Conservation (phyloP, 2,113 vertebrate genomes). For the Mohoua ochrocephala region DNA sequence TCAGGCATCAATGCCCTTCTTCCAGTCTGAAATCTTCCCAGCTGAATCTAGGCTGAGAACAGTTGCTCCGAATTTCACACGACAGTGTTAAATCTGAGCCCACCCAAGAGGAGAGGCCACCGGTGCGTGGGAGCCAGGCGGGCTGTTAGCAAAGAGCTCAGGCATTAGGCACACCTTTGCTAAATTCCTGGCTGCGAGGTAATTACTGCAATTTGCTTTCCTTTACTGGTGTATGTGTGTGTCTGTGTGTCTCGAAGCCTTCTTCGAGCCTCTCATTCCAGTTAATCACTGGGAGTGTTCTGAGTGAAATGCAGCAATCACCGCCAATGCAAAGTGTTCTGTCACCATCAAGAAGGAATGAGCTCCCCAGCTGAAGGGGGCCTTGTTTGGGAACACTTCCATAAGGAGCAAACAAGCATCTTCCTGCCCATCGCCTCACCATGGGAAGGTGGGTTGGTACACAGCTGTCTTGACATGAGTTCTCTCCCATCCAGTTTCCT, state of each 20-base stretch:
- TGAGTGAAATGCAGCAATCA: neutral
- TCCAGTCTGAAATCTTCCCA: neutral
- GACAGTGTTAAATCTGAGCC: neutral
- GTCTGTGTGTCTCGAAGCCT: neutral
- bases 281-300: neutral
- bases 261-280: neutral
- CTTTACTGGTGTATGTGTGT: neutral
- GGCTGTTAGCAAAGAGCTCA: neutral
- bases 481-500: neutral
- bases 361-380: neutral
- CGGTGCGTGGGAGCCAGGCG: neutral
- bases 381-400: neutral
- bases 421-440: neutral
- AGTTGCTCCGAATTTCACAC: neutral
- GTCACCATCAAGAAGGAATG: neutral
- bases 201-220: neutral
- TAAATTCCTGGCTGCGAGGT: neutral
- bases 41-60: neutral
- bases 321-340: neutral
- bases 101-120: constrained; percentile 23
- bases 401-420: neutral
- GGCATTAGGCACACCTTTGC: neutral
- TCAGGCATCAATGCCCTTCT: neutral
- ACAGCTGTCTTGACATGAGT: neutral
- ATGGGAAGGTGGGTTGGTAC: neutral